Base-by-base conservation (phyloP, 1,140 invertebrate species). In the Leptoteleia sp. region DNA sequence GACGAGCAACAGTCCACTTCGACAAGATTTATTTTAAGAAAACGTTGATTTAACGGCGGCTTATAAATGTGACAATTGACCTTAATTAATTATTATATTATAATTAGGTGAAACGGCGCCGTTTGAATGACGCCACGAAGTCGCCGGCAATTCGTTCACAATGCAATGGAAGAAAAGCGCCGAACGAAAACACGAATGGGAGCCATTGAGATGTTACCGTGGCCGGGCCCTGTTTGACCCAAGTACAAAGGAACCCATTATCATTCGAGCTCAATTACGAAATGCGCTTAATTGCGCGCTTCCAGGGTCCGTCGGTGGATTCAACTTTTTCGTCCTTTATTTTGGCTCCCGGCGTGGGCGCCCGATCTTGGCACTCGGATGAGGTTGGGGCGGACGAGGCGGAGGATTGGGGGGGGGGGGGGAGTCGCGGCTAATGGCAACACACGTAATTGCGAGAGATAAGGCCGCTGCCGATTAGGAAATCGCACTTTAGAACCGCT, bases 161-260 rank as follows among this genome's bases (percentile, higher is more conserved):
- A 42, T 42, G 13, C 45, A 33, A 50, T n/a, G 7, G 7, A 33
- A 31, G 16, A 61, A 47, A 64, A 64, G 40, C n/a, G 4, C 0
- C 31, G 3, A 37, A 47, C 50, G 22, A 67, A 67, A 55, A 42
- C 11, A 37, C 29, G 37, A 55, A 67, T 65, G n/a, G 25, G 38
- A 29, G 29, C 40, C 38, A 52, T 65, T 65, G 42, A 33, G 54
- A 54, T 43, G 27, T 52, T 33, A 55, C 35, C 37, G 43, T 42
- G 57, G 64, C 35, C 43, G n/a, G 52, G n/a, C 33, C 42, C 43
- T 68, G 35, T 68, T 57, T 40, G 33, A 57, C 3, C 8, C n/a
- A n/a, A n/a, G 11, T 43, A 70, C 65, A 70, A 70, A 48, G 52
- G 16, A 27, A 48, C n/a, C 64, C 50, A 50, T 59, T 50, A 70